A percentile compares a stretch with the other conserved stretches of the same genome.
Conservation (phyloP, 2,888 invertebrate species). For the Morpho deidamia region DNA sequence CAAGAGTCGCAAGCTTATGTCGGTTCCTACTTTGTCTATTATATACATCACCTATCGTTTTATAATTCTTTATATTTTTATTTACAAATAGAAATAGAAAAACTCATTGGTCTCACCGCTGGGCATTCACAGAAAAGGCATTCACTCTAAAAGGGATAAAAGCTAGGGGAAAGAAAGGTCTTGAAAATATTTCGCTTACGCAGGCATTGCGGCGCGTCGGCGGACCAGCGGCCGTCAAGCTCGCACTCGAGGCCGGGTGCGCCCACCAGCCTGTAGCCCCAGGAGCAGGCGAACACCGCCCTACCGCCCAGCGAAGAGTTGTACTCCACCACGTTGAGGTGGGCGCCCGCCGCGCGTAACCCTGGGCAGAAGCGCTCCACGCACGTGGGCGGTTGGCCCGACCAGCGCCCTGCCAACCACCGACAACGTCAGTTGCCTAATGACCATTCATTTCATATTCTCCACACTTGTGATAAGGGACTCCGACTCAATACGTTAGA, state of each 20-base stretch:
- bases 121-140: no score
- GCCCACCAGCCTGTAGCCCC: conserved; percentile 89
- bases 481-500: no score
- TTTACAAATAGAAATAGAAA: no score
- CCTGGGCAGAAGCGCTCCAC: conserved; percentile 88
- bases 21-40: no score
- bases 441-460: no score
- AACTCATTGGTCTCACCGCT: no score
- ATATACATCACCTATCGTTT: no score
- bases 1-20: no score
- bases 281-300: conserved; percentile 89
- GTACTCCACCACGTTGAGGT: conserved; percentile 86
- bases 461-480: no score
- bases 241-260: conserved; percentile 89
- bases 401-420: conserved; percentile 83
- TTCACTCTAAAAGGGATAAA: no score
- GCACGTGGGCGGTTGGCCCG: conserved; percentile 84
- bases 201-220: conserved; percentile 85
- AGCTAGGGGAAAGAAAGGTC: no score
- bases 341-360: conserved; percentile 82
- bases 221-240: conserved; percentile 88
- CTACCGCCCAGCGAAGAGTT: conserved; percentile 90
- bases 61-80: no score
- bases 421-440: background rate
- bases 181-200: conserved; percentile 72